A percentile compares a stretch with the other conserved stretches of the same genome.
These are phyloP conservation scores for Hypselothyrea guttata DNA, from an alignment of 2,888 invertebrate species.

Conservation along the genomic window DNA sequence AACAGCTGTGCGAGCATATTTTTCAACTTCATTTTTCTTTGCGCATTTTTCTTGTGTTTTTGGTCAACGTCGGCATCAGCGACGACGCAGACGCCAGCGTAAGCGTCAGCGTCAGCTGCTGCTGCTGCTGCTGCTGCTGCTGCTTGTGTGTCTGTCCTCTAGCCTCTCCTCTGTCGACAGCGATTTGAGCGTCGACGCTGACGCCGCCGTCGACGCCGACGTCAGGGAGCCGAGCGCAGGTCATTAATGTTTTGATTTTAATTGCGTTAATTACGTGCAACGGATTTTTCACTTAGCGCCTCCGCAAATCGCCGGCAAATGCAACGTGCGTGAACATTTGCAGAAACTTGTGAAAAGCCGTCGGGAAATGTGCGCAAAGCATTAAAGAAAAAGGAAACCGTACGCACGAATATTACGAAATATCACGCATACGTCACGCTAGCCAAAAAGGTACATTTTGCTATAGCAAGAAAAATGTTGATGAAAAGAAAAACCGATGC, in stretches of 20 bases:
- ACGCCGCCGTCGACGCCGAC: conserved; percentile 45
- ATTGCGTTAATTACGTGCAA: conserved; percentile 82
- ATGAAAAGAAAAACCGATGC: conserved; percentile 25
- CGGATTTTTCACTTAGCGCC: conserved; percentile 77
- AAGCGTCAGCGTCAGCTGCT: conserved; percentile 6
- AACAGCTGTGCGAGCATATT: conserved; percentile 38
- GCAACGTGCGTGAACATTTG: conserved; percentile 20
- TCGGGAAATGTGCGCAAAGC: conserved; percentile 35
- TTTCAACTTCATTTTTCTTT: conserved; percentile 35
- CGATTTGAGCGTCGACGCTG: conserved; percentile 15
- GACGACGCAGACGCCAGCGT: background rate
- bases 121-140: too few relatives aligned
- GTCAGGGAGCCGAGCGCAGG: conserved; percentile 63
- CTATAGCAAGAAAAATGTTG: background rate
- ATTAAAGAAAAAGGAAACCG: too few relatives aligned
- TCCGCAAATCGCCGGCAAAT: conserved; percentile 21
- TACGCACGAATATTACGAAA: too few relatives aligned
- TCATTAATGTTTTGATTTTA: conserved; percentile 82
- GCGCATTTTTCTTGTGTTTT: conserved; percentile 1
- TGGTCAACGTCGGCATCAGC: conserved; percentile 3
- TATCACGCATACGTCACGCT: conserved; percentile 29
- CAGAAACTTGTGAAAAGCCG: conserved; percentile 27
- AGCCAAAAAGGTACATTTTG: conserved; percentile 3
- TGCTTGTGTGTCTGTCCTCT: too few relatives aligned
- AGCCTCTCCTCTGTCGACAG: too few relatives aligned